Base-by-base conservation (phyloP, 2,113 vertebrate species). In the Drymodes brunneopygia region DNA sequence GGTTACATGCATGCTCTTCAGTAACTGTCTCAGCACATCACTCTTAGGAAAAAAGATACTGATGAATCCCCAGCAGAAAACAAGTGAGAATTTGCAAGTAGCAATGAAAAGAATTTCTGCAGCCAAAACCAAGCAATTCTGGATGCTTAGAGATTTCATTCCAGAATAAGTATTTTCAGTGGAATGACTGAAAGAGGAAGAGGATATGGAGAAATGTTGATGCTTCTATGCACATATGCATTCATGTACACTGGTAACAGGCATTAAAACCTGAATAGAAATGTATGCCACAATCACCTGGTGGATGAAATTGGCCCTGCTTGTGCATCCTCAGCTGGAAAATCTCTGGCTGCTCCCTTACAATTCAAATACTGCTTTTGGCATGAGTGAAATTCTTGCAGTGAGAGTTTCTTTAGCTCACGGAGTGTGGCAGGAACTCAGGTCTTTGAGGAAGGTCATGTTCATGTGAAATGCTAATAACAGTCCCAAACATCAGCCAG, bases 201-300 rank as follows among this genome's bases (percentile, higher is more conserved):
- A 51, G 7, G 10, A 22, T 51, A 44, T 12, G 7, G 24, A 69
- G 45, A 67, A 88, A 36, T 1, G 0, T 4, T 44, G 56, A 44
- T 38, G 14, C 3, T 36, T 77, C 58, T 31, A 7, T 40, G 28
- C 16, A 15, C 1, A 2, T 33, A 16, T 16, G 20, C 24, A 80
- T 88, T 44, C 13, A 27, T 3, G 64, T 9, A 36, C 28, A 6
- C 11, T 19, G 12, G 24, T 29, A 77, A 56, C 3, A n/a, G 71
- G 33, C 48, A 80, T 24, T 67, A 73, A 72, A 86, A 75, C 10
- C 40, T 33, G 20, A 33, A 69, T 0, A 78, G n/a, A 66, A 86
- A 44, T 4, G 22, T 36, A n/a, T 69, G 36, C 17, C 31, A 38
- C 0, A 0, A 56, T 56, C 23, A 20, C 7, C 8, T 85, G 62